Conservation (phyloP, 2,797 vertebrate species). For the Tenualosa thibaudeaui region DNA sequence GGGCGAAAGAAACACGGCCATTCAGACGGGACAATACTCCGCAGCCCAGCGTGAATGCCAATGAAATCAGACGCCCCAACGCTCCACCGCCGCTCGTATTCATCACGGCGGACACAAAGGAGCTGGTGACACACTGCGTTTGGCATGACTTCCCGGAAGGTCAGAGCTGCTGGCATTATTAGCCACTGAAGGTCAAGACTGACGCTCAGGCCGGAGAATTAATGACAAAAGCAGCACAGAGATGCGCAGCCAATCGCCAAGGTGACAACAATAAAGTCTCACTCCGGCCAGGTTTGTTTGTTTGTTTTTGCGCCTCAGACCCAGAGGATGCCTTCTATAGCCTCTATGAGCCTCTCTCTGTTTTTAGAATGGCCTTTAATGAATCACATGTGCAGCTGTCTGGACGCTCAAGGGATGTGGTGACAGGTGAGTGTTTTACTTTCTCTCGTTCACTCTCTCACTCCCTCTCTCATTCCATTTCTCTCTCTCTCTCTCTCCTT, state of each 20-base stretch:
- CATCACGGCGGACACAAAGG: not conserved
- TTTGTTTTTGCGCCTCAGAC: not conserved
- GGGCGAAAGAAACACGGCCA: not conserved
- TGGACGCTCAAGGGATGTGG: not conserved
- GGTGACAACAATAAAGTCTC: not conserved
- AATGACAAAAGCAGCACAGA: not conserved
- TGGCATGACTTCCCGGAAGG: not conserved
- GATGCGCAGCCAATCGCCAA: not conserved
- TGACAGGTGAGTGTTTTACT: not conserved
- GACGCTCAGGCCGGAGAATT: not conserved
- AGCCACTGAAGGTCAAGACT: slow-evolving; percentile 6
- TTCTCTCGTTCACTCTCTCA: not conserved
- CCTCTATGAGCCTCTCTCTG: not conserved
- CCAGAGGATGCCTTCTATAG: not conserved
- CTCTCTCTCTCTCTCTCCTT: not conserved
- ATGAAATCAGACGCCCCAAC: not conserved
- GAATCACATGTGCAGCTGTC: not conserved
- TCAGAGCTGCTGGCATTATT: not conserved
- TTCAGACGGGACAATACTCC: not conserved
- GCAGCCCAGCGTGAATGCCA: not conserved
- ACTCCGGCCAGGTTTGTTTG: not conserved
- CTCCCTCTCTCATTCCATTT: not conserved
- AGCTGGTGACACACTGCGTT: not conserved
- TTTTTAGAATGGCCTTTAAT: not conserved
- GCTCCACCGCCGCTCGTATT: not conserved